These are phyloP conservation scores for Bemisia tabaci DNA, from an alignment of 1,140 invertebrate species.

Conservation along the genomic window DNA sequence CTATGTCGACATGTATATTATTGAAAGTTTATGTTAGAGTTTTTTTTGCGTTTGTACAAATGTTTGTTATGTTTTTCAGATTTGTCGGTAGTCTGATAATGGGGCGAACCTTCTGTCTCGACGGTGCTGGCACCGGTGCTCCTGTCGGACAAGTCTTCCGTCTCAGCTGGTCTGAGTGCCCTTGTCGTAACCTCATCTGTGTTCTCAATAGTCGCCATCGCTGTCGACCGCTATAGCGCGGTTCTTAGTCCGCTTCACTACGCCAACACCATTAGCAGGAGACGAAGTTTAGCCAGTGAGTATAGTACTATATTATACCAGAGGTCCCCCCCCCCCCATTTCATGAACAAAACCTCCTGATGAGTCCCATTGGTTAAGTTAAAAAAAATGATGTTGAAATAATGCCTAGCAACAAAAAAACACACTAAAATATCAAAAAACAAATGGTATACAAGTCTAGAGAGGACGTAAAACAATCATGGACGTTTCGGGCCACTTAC, in stretches of 20 bases:
- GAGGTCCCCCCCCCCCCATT: not conserved
- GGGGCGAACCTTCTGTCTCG: conserved; percentile 39
- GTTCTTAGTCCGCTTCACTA: conserved; percentile 41
- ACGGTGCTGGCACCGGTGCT: conserved; percentile 35
- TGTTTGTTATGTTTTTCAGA: conserved; percentile 23
- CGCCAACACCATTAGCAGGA: conserved; percentile 35
- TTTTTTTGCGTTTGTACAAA: not conserved
- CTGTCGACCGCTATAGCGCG: conserved; percentile 39
- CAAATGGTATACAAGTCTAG: too few species aligned
- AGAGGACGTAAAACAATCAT: too few species aligned
- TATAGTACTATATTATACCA: not conserved
- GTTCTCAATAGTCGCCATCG: conserved; percentile 38
- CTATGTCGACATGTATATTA: too few species aligned
- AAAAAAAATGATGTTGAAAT: too few species aligned
- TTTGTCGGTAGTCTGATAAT: conserved; percentile 41
- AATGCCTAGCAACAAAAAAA: too few species aligned
- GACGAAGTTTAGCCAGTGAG: conserved; percentile 22
- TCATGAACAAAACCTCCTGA: not conserved
- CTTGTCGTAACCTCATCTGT: conserved; percentile 35
- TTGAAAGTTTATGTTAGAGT: too few species aligned
- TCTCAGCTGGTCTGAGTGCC: conserved; percentile 32
- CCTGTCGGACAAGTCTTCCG: conserved; percentile 29
- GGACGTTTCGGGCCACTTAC: too few species aligned
- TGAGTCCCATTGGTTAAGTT: not conserved
- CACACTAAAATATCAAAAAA: too few species aligned